A percentile compares a stretch with the other conserved stretches of the same genome.
Conservation (phyloP, 1,140 invertebrate genomes). For the Linepithema humile region DNA sequence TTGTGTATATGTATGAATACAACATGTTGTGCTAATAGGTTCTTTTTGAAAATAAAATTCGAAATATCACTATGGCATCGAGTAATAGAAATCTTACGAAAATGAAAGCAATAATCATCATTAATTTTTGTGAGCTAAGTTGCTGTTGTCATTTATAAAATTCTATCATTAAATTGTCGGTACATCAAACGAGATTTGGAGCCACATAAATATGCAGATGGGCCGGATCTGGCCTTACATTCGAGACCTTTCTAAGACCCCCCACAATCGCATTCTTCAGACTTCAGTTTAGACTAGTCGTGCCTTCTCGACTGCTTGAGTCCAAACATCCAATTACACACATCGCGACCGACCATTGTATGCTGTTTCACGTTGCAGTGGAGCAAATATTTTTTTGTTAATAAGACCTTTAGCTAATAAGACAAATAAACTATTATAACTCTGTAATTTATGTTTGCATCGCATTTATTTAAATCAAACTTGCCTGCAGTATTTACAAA, state of each 20-base stretch:
- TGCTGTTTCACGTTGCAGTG: background rate
- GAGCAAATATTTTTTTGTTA: background rate
- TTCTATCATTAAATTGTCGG: background rate
- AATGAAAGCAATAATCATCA: background rate
- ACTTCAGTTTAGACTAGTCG: slow-evolving; percentile 39
- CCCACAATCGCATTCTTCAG: slow-evolving; percentile 59
- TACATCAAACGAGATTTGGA: slow-evolving; percentile 50
- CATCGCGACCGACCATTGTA: background rate
- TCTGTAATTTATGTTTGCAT: background rate
- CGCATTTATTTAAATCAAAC: background rate
- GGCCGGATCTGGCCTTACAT: background rate
- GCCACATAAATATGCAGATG: slow-evolving; percentile 73
- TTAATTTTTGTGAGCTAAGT: background rate
- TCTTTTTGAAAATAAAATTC: background rate
- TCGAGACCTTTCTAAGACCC: slow-evolving; percentile 57
- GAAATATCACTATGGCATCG: background rate
- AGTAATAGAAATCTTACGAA: background rate
- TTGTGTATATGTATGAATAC: too few relatives aligned
- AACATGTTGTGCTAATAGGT: background rate
- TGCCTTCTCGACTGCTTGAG: slow-evolving; percentile 4
- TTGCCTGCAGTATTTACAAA: background rate
- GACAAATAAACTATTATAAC: background rate
- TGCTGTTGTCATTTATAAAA: background rate
- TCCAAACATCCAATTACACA: slow-evolving; percentile 64
- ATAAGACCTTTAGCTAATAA: background rate